Evolutionary conservation across 2,888 invertebrate species (phyloP).

Genomic region (Leptinotarsa rubiginosa): DNA sequence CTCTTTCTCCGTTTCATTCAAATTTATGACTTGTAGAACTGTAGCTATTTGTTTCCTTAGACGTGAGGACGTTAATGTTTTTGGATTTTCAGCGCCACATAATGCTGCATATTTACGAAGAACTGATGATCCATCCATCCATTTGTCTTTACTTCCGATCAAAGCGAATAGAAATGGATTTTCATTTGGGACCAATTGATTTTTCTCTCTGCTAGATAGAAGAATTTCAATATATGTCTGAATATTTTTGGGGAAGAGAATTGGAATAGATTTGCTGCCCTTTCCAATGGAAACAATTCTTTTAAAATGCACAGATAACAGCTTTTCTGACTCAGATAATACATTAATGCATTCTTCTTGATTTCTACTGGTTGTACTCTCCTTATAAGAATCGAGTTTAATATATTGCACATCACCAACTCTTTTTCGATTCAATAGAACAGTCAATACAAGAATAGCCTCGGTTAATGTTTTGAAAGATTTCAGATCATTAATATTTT

Average conservation of each 20-base stretch:
- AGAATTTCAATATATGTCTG: constrained; percentile 29
- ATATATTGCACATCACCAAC: constrained; percentile 52
- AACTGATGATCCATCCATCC: constrained; percentile 47
- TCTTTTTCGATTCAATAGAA: constrained; percentile 50
- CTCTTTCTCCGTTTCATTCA: constrained; percentile 30
- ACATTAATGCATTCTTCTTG: constrained; percentile 46
- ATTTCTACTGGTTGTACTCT: constrained; percentile 26
- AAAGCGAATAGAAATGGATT: constrained; percentile 50
- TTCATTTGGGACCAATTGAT: constrained; percentile 41
- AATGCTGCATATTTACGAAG: constrained; percentile 46
- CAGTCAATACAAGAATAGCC: constrained; percentile 45
- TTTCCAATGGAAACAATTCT: constrained; percentile 43
- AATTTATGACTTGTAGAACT: constrained; percentile 44
- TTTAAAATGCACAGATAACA: constrained; percentile 43
- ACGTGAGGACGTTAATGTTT: constrained; percentile 43
- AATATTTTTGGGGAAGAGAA: constrained; percentile 31
- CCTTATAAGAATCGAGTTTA: constrained; percentile 45
- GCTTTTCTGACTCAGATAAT: constrained; percentile 46
- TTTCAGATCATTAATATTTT: constrained; percentile 37
- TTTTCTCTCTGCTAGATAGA: constrained; percentile 37
- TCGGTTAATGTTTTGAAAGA: constrained; percentile 48
- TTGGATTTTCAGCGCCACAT: constrained; percentile 46
- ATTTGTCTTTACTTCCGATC: constrained; percentile 43
- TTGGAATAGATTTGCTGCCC: constrained; percentile 41
- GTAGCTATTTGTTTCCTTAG: constrained; percentile 52